Base-by-base conservation (phyloP, 2,888 invertebrate genomes). In the Hybos culiciformis region DNA sequence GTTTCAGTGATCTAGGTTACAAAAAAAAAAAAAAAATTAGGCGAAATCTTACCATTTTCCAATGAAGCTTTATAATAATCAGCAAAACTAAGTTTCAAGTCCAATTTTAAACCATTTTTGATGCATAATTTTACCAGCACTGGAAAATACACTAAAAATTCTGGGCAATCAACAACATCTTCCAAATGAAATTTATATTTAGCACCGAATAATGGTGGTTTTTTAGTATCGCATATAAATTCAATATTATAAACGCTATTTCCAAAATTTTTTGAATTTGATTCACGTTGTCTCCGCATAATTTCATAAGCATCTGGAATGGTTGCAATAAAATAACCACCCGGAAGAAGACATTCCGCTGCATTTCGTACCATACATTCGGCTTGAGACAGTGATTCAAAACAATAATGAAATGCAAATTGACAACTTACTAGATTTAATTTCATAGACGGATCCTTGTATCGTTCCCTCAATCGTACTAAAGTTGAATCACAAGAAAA, bases 391-490 rank as follows among this genome's bases (percentile, higher is more conserved):
- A 90, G 66, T 45, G 85, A 83, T 66, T 93, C 92, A 66, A 94
- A 96, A 57, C 86, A 82, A 60, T 99, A 99, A 68, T 99, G 98
- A 61, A 98, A 83, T 18, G 94, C 90, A 74, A 99, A 99, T 67
- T 99, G 98, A 61, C 94, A 94, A 61, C 93, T 94, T 2, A 88
- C 88, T 33, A 98, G 59, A 63, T 98, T 88, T 56, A 97, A 76
- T 54, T 77, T 74, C 45, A 83, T 74, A 18, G 81, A 79, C 2
- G 83, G 77, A 63, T 92, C 83, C 55, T 73, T 71, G 61, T 82
- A 90, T 53, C 80, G 78, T 58, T 81, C 78, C 40, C 82, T 70
- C n/a, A 88, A 67, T 18, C 79, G 72, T 47, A 79, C 77, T 72
- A 82, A 83, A n/a, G 92, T 85, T 55, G 91, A 88, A 66, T 98